Percentiles rank a stretch among this genome's conserved stretches.
These are phyloP conservation scores for Toxostoma redivivum DNA, from an alignment of 2,113 vertebrate species.

Conservation along the genomic window DNA sequence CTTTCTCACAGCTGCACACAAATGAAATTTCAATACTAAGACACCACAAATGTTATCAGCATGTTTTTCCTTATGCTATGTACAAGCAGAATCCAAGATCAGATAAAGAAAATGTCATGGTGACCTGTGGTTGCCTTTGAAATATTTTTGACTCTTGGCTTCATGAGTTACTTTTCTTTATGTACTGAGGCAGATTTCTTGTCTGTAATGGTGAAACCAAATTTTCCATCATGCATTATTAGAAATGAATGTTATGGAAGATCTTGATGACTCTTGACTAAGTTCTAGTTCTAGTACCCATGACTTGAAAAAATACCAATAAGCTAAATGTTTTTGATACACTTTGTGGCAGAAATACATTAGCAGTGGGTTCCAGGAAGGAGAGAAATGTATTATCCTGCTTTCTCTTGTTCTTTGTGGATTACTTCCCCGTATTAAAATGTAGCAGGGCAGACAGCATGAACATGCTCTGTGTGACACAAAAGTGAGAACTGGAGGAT, in stretches of 20 bases:
- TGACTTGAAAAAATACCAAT: background rate
- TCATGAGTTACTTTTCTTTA: background rate
- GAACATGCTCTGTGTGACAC: background rate
- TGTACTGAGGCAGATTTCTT: background rate
- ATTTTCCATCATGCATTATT: background rate
- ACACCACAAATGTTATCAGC: background rate
- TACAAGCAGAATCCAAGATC: background rate
- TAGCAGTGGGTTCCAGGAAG: background rate
- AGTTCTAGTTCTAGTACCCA: background rate
- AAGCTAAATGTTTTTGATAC: background rate
- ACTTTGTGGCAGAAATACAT: background rate
- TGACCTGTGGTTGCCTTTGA: background rate
- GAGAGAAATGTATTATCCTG: background rate
- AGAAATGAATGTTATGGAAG: background rate
- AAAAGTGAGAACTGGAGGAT: background rate
- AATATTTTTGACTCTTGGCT: background rate
- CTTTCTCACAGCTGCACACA: background rate
- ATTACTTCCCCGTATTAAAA: background rate
- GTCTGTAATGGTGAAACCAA: background rate
- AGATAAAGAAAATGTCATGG: background rate
- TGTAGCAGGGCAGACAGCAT: background rate
- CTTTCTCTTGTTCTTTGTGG: background rate
- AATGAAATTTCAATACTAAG: background rate
- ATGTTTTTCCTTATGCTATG: background rate
- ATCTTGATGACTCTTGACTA: background rate